phyloP scores from a whole-genome alignment of 2,797 vertebrate genomes.

The Halcyon chelicuti region DNA sequence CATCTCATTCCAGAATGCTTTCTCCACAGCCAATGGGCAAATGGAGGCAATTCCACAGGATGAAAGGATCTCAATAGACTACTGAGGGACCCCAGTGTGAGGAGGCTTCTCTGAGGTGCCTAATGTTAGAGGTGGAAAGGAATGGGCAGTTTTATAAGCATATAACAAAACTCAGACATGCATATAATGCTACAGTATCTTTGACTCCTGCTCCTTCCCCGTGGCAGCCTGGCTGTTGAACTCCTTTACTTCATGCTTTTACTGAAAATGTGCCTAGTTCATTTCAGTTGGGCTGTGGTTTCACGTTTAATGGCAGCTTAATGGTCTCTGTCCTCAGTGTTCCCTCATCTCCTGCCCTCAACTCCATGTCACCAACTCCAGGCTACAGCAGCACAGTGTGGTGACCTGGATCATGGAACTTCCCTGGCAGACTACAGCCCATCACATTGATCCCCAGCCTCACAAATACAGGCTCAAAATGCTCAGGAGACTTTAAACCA shows the following conservation, averaged over 20 bases:
- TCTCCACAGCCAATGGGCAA: neutral
- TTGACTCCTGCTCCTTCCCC: neutral
- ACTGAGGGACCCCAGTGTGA: neutral
- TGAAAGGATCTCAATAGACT: neutral
- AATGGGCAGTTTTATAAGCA: neutral
- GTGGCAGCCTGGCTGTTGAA: neutral
- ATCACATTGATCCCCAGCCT: neutral
- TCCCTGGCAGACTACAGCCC: neutral
- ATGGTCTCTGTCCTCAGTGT: neutral
- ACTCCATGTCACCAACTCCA: neutral
- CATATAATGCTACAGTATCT: neutral
- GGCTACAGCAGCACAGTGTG: neutral
- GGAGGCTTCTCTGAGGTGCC: neutral
- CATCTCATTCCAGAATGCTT: neutral
- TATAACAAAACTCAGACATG: neutral
- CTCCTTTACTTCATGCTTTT: neutral
- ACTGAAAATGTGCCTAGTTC: neutral
- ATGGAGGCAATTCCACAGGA: neutral
- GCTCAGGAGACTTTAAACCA: neutral
- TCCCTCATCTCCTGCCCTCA: neutral
- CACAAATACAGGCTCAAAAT: neutral
- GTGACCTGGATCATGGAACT: neutral
- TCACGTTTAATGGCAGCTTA: neutral
- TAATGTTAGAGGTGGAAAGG: neutral
- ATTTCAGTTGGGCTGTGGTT: neutral